Evolutionary conservation across 1,140 invertebrate genomes (phyloP), one percentile per base, ranked within the genome.

Genomic region (Drosophila saltans): DNA sequence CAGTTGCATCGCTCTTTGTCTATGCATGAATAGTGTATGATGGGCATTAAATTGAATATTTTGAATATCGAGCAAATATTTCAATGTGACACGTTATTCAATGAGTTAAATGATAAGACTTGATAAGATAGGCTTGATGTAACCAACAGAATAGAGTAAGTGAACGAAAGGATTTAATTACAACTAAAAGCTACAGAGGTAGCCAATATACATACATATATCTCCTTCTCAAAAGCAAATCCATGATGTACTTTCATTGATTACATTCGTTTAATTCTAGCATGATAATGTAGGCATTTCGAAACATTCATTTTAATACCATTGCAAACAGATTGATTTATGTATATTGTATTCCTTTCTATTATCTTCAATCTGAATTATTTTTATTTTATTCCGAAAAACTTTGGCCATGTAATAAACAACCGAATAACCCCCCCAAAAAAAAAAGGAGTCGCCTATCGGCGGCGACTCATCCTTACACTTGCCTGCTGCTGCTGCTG

Each of bases 361-460:
- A 52, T 52, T 52, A 52, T 52, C 45, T 52, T 10, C 21, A 52
- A 52, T 52, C 45, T 52, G 45, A 52, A 52, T 52, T 52, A 52
- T 52, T 52, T 24, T 52, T 52, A 26, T 52, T 52, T 52, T 52
- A 52, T 52, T 52, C 45, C 45, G 6, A 24, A 52, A 45, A 52
- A 52, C 21, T 52, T 52, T 52, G 8, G 21, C 45, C 2, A 48
- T 21, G 16, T 21, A 48, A 40, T 40, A 40, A 40, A 40, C 9
- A 48, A 21, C 16, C 16, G 16, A 30, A 30, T 30, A 0, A 0
- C 28, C 28, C 28, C 4, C 28, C 0, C 16, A 30, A 30, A 30
- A 30, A 4, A 30, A 30, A 30, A 30, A 30, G 28, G 28, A 36
- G 33, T 36, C 33, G 33, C 28, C 61, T 43, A 5, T 39, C 33